These are phyloP conservation scores for Thinocorus orbignyianus DNA, from an alignment of 2,113 vertebrate genomes.

Conservation along the genomic window DNA sequence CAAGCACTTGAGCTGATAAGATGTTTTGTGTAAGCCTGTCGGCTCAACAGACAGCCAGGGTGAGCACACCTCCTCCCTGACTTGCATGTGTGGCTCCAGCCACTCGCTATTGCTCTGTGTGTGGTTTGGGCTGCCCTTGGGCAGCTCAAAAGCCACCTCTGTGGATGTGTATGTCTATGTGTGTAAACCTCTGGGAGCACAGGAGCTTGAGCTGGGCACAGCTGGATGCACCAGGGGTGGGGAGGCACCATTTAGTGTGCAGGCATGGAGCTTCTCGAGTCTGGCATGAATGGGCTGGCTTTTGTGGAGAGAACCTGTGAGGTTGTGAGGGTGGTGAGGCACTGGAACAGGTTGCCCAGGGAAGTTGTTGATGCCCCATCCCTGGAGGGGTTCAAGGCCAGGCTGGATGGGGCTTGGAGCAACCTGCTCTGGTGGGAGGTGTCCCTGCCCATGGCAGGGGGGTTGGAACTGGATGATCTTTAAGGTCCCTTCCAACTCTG, in stretches of 20 bases:
- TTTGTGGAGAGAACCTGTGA: not conserved
- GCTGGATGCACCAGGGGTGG: not conserved
- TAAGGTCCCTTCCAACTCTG: no score
- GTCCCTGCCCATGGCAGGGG: no score
- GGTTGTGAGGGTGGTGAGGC: no score
- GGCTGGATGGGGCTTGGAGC: no score
- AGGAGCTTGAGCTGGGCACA: not conserved
- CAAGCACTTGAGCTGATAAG: not conserved
- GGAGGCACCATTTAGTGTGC: not conserved
- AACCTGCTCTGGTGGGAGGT: no score
- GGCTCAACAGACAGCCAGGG: not conserved
- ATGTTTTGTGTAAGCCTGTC: not conserved
- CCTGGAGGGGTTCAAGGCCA: no score
- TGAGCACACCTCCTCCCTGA: not conserved
- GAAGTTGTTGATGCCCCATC: no score
- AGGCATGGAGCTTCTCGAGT: not conserved
- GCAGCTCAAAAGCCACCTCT: not conserved
- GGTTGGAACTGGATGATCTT: no score
- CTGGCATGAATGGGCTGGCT: not conserved
- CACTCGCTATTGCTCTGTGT: not conserved
- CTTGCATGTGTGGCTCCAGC: not conserved
- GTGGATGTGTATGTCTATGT: not conserved
- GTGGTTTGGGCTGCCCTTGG: not conserved
- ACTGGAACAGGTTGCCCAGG: no score
- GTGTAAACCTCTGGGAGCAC: not conserved